Base-by-base conservation (phyloP, 2,113 vertebrate genomes). In the Serilophus lunatus region DNA sequence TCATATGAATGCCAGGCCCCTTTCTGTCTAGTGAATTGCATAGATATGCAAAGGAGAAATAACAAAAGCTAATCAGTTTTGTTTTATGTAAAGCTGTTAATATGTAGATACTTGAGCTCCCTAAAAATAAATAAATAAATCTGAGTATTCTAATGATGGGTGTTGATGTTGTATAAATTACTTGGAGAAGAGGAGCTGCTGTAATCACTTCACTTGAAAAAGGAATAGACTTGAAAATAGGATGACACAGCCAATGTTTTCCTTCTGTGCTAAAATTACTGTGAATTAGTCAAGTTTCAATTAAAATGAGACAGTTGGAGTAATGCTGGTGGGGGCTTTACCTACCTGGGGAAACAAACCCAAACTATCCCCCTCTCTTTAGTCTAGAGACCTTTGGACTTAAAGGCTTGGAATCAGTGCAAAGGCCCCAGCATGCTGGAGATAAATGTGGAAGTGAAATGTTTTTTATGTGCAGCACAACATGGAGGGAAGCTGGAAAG, bases 51-150 rank as follows among this genome's bases (percentile, higher is more conserved):
- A 80, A 95, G 66, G 25, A 91, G 66, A 85, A 81, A 90, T 87
- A 92, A 92, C 80, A 92, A 95, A 91, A 92, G 69, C 56, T 71
- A 91, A 91, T 96, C 70, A 95, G 61, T 91, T 96, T 88, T 93
- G 86, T 87, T 95, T 87, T 93, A 57, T 93, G 66, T 93, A 76
- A 95, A 95, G 53, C 40, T 87, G 65, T 84, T 94, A 95, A 72
- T 93, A 49, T 72, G 78, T 92, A 87, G 74, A 76, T 89, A 76
- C 84, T 92, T 89, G 57, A 86, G 42, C 82, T 76, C 20, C 49
- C 61, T 57, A 33, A 40, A 75, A 71, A 70, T 50, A 82, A 81
- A 50, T 63, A 63, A 64, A 38, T 42, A 42, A 66, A 36, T 71
- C 29, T 24, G 66, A 69, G 25, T 76, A 45, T 93, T 93, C 65